Conservation (phyloP, 2,113 vertebrate genomes). For the Odobenus rosmarus region DNA sequence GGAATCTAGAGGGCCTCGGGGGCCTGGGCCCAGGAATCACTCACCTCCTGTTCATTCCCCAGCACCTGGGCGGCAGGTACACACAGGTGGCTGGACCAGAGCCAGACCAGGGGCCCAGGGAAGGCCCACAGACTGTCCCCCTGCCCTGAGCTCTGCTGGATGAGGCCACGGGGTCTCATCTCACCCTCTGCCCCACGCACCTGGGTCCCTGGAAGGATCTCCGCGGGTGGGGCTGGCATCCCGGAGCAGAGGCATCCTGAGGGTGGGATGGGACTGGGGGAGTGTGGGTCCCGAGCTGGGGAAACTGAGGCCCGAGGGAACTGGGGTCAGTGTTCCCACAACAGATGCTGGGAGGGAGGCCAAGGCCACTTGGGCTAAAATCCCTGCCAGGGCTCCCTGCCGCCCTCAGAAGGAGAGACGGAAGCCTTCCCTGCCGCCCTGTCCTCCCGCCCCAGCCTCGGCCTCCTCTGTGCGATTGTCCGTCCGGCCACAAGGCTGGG, state of each 20-base stretch:
- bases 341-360: neutral
- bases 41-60: neutral
- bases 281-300: neutral
- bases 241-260: neutral
- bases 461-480: too few relatives aligned
- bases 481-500: neutral
- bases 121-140: neutral
- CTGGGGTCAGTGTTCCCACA: neutral
- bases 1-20: neutral
- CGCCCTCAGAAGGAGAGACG: neutral
- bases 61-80: neutral
- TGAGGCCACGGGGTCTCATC: fast-evolving
- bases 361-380: neutral
- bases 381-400: neutral
- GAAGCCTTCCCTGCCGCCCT: neutral
- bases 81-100: neutral
- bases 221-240: fast-evolving
- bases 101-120: neutral
- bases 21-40: neutral
- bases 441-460: neutral
- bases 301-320: neutral
- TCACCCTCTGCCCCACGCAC: too few relatives aligned
- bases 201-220: neutral
- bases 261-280: neutral
- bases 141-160: neutral